Percentiles rank a stretch among this genome's conserved stretches.
Evolutionary conservation across 1,140 invertebrate genomes (phyloP).

Genomic region (Melipona quadrifasciata): DNA sequence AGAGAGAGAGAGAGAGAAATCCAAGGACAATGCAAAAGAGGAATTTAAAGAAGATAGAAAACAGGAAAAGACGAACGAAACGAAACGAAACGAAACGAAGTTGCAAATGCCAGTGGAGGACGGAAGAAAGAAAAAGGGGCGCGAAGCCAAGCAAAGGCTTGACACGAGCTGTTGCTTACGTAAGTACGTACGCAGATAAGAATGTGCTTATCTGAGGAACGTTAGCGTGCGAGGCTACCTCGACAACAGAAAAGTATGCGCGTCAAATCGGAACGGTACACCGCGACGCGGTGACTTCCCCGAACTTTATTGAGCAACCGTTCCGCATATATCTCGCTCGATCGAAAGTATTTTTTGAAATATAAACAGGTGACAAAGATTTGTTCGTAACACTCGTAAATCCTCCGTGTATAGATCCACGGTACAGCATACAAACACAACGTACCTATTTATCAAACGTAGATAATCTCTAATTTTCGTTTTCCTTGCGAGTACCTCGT

Average conservation of each 20-base stretch:
- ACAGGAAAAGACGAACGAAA: background rate
- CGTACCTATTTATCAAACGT: background rate
- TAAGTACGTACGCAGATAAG: slow-evolving; percentile 63
- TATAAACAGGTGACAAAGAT: too few species aligned
- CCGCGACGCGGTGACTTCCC: background rate
- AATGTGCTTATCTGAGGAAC: slow-evolving; percentile 61
- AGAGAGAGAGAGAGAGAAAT: too few species aligned
- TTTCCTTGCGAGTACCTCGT: background rate
- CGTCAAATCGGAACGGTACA: slow-evolving; percentile 16
- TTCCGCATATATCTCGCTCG: too few species aligned
- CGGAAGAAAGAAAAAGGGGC: slow-evolving; percentile 36
- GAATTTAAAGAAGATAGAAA: background rate
- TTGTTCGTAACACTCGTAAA: too few species aligned
- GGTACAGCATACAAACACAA: too few species aligned
- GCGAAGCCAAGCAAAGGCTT: slow-evolving; percentile 35
- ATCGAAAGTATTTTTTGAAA: background rate
- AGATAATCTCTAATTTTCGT: slow-evolving; percentile 7
- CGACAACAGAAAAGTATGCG: slow-evolving; percentile 30
- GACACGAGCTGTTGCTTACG: slow-evolving; percentile 58
- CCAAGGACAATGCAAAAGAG: background rate
- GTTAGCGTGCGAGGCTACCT: slow-evolving; percentile 40
- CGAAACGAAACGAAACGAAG: background rate
- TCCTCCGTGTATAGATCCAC: too few species aligned
- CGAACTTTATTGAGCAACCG: slow-evolving; percentile 10
- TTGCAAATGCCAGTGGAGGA: background rate